Evolutionary conservation across 2,113 vertebrate species (phyloP).

Genomic region (Cisticola juncidis): DNA sequence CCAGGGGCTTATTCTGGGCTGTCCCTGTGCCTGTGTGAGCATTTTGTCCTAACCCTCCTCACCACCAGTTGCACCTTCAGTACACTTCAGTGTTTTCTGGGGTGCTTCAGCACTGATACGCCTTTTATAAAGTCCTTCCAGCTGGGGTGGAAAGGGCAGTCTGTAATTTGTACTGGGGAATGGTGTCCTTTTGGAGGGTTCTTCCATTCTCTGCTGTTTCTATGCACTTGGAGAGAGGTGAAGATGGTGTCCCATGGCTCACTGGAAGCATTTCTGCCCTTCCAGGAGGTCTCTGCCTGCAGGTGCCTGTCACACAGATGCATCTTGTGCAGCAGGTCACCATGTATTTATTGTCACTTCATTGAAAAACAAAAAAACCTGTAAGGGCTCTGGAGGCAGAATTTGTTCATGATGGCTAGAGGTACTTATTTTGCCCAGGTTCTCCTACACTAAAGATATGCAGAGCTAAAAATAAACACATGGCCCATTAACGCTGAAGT

Average conservation of each 20-base stretch:
- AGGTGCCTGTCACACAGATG: neutral
- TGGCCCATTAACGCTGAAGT: constrained; percentile 22
- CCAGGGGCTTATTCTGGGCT: neutral
- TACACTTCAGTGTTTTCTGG: neutral
- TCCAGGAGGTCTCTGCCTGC: neutral
- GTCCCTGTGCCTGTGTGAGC: neutral
- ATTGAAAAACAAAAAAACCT: neutral
- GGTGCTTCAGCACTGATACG: neutral
- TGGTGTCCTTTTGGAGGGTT: neutral
- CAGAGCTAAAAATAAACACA: constrained; percentile 28
- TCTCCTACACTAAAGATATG: neutral
- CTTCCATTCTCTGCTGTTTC: neutral
- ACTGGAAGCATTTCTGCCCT: neutral
- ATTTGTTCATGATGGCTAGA: neutral
- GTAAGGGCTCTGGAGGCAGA: neutral
- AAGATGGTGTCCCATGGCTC: neutral
- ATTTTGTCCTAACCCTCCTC: neutral
- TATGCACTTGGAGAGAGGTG: neutral
- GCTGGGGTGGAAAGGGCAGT: neutral
- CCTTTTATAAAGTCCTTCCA: neutral
- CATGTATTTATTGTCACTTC: neutral
- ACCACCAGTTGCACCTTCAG: neutral
- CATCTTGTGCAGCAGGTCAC: neutral
- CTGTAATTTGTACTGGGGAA: neutral
- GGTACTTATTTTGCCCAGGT: neutral